These are phyloP conservation scores for Cariama cristata DNA, from an alignment of 2,113 vertebrate species.

Conservation along the genomic window DNA sequence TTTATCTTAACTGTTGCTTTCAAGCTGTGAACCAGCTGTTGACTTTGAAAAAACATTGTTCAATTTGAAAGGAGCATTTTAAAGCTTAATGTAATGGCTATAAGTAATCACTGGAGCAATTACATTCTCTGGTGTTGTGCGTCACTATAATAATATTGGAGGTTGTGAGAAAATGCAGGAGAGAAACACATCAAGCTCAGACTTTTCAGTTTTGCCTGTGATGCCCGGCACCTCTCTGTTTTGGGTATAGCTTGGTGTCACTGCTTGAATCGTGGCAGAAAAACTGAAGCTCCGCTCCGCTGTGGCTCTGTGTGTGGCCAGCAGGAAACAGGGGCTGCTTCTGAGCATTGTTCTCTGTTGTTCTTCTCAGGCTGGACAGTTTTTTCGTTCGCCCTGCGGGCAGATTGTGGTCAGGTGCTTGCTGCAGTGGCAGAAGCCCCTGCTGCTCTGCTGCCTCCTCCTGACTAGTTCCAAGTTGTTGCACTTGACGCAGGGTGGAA, in stretches of 20 bases:
- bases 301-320: neutral
- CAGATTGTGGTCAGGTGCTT: neutral
- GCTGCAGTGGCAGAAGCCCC: neutral
- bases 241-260: neutral
- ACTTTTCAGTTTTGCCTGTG: neutral
- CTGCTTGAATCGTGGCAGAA: neutral
- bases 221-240: neutral
- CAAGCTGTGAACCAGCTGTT: slow-evolving; percentile 85
- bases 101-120: slow-evolving; percentile 77
- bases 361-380: neutral
- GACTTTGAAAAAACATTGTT: slow-evolving; percentile 84
- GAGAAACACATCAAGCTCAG: neutral
- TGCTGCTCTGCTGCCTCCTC: neutral
- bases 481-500: neutral
- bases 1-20: slow-evolving; percentile 81
- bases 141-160: neutral
- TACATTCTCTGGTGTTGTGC: slow-evolving; percentile 14
- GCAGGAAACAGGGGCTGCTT: neutral
- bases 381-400: neutral
- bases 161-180: neutral
- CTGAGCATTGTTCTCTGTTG: neutral
- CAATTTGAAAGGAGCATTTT: slow-evolving; percentile 79
- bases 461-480: neutral
- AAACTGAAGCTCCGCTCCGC: neutral
- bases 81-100: slow-evolving; percentile 77